These are phyloP conservation scores for Drosophila meridiana DNA, from an alignment of 2,888 invertebrate genomes.

Conservation along the genomic window DNA sequence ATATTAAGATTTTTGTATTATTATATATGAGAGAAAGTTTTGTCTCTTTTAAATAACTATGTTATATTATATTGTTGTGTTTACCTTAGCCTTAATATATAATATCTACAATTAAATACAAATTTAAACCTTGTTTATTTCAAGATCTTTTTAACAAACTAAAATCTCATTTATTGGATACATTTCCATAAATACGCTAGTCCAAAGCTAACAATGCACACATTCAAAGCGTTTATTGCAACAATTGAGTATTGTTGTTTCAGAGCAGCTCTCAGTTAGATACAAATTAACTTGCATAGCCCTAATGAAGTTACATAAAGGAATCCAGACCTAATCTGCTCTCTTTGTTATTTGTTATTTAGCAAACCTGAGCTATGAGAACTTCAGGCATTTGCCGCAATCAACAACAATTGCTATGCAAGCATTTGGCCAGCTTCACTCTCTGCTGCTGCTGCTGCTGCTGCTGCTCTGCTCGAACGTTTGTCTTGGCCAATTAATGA, in stretches of 20 bases:
- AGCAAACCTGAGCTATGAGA: conserved; percentile 1
- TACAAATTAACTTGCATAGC: background rate
- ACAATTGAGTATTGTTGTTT: background rate
- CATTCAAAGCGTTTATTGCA: background rate
- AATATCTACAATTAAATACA: too few species aligned
- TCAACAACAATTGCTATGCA: background rate
- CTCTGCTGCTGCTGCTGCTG: background rate
- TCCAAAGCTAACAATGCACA: background rate
- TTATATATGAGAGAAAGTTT: too few species aligned
- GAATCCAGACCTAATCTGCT: background rate
- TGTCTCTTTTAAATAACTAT: too few species aligned
- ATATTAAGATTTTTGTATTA: too few species aligned
- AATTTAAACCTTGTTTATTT: too few species aligned
- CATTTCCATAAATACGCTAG: background rate
- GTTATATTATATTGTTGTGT: too few species aligned
- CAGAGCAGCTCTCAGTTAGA: background rate
- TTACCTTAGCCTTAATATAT: too few species aligned
- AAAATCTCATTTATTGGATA: background rate
- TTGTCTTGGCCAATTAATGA: conserved; percentile 62
- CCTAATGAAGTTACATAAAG: conserved; percentile 5
- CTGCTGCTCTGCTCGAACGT: background rate
- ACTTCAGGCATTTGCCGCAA: conserved; percentile 2
- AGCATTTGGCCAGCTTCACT: conserved; percentile 1
- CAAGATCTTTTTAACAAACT: too few species aligned
- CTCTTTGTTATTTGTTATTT: conserved; percentile 2